A percentile compares a stretch with the other conserved stretches of the same genome.
Evolutionary conservation across 1,140 invertebrate genomes (phyloP).

Genomic region (Caenorhabditis latens): DNA sequence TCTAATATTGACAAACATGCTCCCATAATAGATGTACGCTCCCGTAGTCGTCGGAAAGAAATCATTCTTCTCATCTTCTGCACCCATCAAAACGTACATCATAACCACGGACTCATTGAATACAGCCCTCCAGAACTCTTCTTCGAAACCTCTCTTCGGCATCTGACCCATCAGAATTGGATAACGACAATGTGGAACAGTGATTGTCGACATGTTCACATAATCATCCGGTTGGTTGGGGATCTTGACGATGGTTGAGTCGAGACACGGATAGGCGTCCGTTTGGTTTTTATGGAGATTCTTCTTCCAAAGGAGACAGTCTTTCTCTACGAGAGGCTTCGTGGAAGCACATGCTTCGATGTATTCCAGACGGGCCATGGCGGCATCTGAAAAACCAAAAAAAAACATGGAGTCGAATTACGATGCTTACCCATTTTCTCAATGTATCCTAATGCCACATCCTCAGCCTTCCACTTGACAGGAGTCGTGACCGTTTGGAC

Average conservation of each 20-base stretch:
- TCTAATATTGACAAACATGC: slow-evolving; percentile 40
- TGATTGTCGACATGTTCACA: slow-evolving; percentile 11
- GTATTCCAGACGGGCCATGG: neutral
- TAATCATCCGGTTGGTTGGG: neutral
- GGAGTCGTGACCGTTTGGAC: neutral
- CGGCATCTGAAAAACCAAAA: neutral
- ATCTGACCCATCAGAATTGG: slow-evolving; percentile 37
- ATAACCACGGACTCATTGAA: slow-evolving; percentile 37
- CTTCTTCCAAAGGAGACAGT: slow-evolving; percentile 24
- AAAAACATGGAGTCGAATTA: neutral
- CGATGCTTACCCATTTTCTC: neutral
- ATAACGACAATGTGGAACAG: slow-evolving; percentile 38
- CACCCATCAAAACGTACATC: slow-evolving; percentile 35
- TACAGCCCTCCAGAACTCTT: slow-evolving; percentile 38
- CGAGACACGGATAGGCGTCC: slow-evolving; percentile 15
- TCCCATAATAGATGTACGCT: slow-evolving; percentile 15
- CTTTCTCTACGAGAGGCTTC: neutral
- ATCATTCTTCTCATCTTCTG: slow-evolving; percentile 43
- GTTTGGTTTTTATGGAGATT: slow-evolving; percentile 27
- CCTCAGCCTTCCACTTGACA: slow-evolving; percentile 21
- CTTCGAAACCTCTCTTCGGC: slow-evolving; percentile 43
- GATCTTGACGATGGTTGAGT: slow-evolving; percentile 26
- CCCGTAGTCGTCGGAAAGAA: slow-evolving; percentile 13
- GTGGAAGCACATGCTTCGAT: slow-evolving; percentile 4
- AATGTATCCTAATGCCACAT: neutral